Base-by-base conservation (phyloP, 1,140 invertebrate genomes). In the Bombus confusus region DNA sequence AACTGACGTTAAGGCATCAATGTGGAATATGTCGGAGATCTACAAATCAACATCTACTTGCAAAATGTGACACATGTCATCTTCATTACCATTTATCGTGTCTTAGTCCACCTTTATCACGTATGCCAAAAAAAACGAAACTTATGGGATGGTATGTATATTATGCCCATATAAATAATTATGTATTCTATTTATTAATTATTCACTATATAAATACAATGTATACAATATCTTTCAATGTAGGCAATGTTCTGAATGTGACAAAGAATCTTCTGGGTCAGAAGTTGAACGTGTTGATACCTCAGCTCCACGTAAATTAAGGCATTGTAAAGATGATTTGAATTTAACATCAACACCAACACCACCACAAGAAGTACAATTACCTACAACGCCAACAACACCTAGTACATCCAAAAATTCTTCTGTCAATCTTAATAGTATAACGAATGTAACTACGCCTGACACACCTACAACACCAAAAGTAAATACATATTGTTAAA, bases 41-140 rank as follows among this genome's bases (percentile, higher is more conserved):
- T 83, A 97, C 97, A 64, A 98, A 98, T 95, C 98, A 98, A 90
- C 98, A 98, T 95, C 95, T 98, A 78, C 96, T 99, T 88, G 97
- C 98, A 1, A 98, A 98, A 92, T 99, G 99, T 95, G 99, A 99
- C 94, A 98, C 98, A 0, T 99, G 99, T 93, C 97, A 97, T 90
- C 95, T 98, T 47, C 97, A 98, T 94, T 99, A 99, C 95, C 99
- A 99, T 95, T 95, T 99, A 73, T 97, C 97, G 72, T 99, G 99
- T 95, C 95, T 99, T 71, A 98, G 98, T 93, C 99, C 99, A 37
- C 98, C 98, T 28, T 95, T 99, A 12, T 97, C 97, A 25, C 96
- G 98, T 75, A 97, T 99, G 95, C 99, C 99, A 1, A 98, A 98
- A 94, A 99, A 99, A 96, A 98, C 98, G 39, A 99, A 99, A 95